Base-by-base conservation (phyloP, 2,888 invertebrate genomes). In the Erpobdella octoculata region DNA sequence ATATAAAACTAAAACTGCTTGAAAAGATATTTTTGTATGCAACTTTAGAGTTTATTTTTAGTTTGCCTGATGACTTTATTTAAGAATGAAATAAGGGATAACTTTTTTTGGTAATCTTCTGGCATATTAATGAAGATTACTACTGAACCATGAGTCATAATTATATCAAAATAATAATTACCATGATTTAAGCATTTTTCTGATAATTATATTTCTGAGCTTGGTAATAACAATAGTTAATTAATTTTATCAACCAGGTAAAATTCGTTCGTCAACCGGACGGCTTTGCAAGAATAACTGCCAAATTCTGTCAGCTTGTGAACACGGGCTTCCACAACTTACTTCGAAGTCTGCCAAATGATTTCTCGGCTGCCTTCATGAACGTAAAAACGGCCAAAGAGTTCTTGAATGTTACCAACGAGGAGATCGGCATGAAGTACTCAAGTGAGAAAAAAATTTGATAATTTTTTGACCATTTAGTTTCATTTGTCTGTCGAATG, bases 241-340 rank as follows among this genome's bases (percentile, higher is more conserved):
- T n/a, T 5, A 5, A 18, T 3, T 21, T 3, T 21, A 5, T 21
- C 18, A 25, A 9, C 4, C 33, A 70, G 70, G 61, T 36, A 9
- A 61, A 37, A 35, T 36, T 25, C 5, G 36, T 70, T 15, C n/a
- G 59, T 18, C 35, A 70, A n/a, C 38, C 53, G 1, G 41, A 70
- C 4, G 62, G 70, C 0, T 46, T 62, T 31, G 15, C 58, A n/a
- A 38, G 59, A 15, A 36, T 70, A 18, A 62, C 33, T 3, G 33
- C 28, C 4, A 62, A 38, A 37, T 70, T 70, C 33, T 70, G 70
- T 21, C 70, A 70, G 9, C 21, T 70, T n/a, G 59, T 37, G 25
- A 59, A 37, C 33, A 59, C 37, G n/a, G 41, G 59, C 2, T 15
- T 70, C 21, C 62, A 70, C 21, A 21, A 21, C 53, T 28, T 53